Base-by-base conservation (phyloP, 1,140 invertebrate species). In the Himalopsyche phryganea region DNA sequence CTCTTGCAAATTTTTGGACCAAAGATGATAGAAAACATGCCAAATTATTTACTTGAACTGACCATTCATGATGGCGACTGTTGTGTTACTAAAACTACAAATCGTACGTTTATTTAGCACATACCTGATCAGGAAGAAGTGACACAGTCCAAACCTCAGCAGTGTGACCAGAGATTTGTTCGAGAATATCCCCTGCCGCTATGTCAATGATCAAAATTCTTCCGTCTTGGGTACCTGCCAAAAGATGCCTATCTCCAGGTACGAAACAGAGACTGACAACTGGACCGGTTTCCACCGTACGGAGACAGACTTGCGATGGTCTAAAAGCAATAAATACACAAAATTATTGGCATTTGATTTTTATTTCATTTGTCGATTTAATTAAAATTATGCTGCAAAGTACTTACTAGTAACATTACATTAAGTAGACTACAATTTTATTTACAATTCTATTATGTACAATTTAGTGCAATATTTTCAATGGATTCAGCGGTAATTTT, bases 201-300 rank as follows among this genome's bases (percentile, higher is more conserved):
- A 98, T 85, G 70, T 98, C 94, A 59, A 95, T 84, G 53, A 99
- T 85, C 33, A 96, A 77, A 53, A 99, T 76, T 47, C 83, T 80
- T 14, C 97, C 97, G 71, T 83, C 84, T 76, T 94, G 94, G 54
- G 92, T 85, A 23, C 94, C 96, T 47, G 92, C 83, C 45, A 98
- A 78, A 36, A 91, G 85, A 80, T 98, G 90, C 35, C 91, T 81
- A 75, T 99, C 95, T 33, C 94, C 95, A 15, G 94, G 92, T 6
- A 89, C 88, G 79, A 98, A 96, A 46, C 84, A 78, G n/a, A 86
- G 80, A 57, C 84, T 84, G 7, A 90, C 69, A 11, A 88, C 85
- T 69, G 90, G 87, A 70, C 89, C 89, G 63, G 80, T 84, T 62
- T 83, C 77, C 63, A 85, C 82, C 0, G 94, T 96, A 55, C 91